Evolutionary conservation across 2,797 vertebrate genomes (phyloP).

Genomic region (Dryobates pubescens): DNA sequence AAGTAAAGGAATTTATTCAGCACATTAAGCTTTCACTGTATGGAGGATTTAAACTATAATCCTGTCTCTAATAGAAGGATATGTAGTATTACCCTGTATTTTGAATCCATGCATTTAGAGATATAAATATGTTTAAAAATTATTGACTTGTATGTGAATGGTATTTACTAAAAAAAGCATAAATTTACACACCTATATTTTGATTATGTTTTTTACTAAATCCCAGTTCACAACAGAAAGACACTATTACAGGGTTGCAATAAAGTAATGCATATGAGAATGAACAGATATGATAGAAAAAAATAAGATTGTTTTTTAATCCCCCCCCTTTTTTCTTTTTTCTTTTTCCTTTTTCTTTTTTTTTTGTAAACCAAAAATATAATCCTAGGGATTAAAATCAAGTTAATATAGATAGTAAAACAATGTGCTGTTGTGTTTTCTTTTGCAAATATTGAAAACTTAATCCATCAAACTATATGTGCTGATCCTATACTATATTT

Average conservation of each 20-base stretch:
- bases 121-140: neutral
- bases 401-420: neutral
- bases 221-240: neutral
- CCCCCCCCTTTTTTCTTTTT: neutral
- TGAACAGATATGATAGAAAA: neutral
- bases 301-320: neutral
- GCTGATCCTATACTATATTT: accelerated
- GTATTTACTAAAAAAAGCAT: neutral
- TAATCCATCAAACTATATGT: neutral
- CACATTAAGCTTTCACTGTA: neutral
- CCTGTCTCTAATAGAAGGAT: neutral
- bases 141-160: neutral
- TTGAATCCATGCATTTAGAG: neutral
- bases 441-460: neutral
- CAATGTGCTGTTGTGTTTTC: neutral
- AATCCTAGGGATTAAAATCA: neutral
- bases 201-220: neutral
- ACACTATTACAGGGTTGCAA: neutral
- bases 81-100: neutral
- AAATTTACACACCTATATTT: neutral
- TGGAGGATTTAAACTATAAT: neutral
- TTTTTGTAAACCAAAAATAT: too few species aligned
- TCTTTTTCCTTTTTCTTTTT: too few species aligned
- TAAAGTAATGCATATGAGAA: neutral
- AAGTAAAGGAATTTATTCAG: neutral